Evolutionary conservation across 2,888 invertebrate species (phyloP).

Genomic region (Pyrrhia umbra): DNA sequence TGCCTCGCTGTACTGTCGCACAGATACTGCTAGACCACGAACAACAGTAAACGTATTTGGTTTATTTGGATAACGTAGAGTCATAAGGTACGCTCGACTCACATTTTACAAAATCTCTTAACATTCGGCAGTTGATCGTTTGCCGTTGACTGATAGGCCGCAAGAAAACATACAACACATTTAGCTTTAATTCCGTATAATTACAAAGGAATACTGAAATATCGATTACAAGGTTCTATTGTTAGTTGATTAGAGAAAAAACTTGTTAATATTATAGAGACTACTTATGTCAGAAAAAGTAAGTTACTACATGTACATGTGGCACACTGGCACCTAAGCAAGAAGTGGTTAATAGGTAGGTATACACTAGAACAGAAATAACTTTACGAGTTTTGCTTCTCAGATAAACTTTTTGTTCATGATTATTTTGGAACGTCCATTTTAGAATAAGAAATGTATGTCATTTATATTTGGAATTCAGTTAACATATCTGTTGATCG

Average conservation of each 20-base stretch:
- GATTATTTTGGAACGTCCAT: conserved; percentile 20
- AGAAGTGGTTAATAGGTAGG: not conserved
- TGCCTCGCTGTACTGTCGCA: conserved; percentile 25
- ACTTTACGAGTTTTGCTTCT: conserved; percentile 19
- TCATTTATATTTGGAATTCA: conserved; percentile 50
- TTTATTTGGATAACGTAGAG: conserved; percentile 23
- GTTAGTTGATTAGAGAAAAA: not conserved
- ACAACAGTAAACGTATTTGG: conserved; percentile 28
- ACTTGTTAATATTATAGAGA: no score
- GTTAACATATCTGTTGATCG: conserved; percentile 45
- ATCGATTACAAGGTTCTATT: not conserved
- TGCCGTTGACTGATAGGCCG: no score
- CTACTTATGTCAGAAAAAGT: no score
- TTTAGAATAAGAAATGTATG: conserved; percentile 36
- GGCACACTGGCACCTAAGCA: no score
- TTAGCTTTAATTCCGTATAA: no score
- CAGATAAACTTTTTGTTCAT: conserved; percentile 35
- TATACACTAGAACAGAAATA: conserved; percentile 22
- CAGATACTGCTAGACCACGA: conserved; percentile 14
- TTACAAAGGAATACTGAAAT: not conserved
- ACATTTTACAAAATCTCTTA: not conserved
- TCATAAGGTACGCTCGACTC: not conserved
- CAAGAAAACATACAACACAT: no score
- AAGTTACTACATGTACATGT: no score
- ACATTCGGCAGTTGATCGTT: not conserved